Evolutionary conservation across 2,797 vertebrate species (phyloP).

Genomic region (Borostomias antarcticus): DNA sequence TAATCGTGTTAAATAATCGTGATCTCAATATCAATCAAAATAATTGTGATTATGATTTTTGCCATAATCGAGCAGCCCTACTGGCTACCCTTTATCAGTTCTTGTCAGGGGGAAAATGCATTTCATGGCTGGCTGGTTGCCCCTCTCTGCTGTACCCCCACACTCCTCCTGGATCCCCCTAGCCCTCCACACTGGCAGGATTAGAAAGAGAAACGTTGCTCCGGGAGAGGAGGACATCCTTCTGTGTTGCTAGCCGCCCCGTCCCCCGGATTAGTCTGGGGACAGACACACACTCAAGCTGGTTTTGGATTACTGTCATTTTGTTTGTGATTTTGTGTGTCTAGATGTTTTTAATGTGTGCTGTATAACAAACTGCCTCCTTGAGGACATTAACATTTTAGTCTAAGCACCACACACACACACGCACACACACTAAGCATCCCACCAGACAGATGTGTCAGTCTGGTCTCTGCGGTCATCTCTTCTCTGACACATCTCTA

Average conservation of each 20-base stretch:
- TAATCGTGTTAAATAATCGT: no score
- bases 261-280: slow-evolving; percentile 1
- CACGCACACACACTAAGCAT: slow-evolving; percentile 12
- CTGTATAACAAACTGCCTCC: no score
- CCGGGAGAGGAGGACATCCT: slow-evolving; percentile 39
- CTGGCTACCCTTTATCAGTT: slow-evolving; percentile 67
- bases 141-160: slow-evolving; percentile 33
- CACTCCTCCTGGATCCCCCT: slow-evolving; percentile 44
- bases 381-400: no score
- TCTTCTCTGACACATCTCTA: slow-evolving; percentile 1
- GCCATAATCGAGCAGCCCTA: no score
- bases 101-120: slow-evolving; percentile 72
- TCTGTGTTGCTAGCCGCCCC: slow-evolving; percentile 19
- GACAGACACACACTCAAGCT: slow-evolving; percentile 22
- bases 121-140: slow-evolving; percentile 64
- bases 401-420: slow-evolving; percentile 10
- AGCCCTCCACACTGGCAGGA: slow-evolving; percentile 52
- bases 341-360: no score
- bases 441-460: slow-evolving; percentile 11
- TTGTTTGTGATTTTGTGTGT: no score
- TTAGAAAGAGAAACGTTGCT: slow-evolving; percentile 56
- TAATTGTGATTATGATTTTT: no score
- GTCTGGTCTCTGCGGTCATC: slow-evolving; percentile 9
- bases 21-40: no score
- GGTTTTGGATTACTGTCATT: no score